These are phyloP conservation scores for Bombus soroeensis DNA, from an alignment of 1,140 invertebrate species.

Conservation along the genomic window DNA sequence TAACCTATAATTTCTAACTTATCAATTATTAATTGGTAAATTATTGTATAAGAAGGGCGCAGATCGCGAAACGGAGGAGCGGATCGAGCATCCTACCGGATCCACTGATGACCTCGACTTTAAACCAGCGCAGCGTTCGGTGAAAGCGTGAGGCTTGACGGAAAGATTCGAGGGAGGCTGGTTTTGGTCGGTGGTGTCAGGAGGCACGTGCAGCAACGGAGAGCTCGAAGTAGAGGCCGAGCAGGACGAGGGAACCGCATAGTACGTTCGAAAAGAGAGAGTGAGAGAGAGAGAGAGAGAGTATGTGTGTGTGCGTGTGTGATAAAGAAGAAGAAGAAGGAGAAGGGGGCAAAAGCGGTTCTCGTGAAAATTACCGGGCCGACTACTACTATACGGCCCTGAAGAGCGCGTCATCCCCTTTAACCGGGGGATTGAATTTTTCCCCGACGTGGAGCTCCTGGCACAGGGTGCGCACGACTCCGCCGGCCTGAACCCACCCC, in stretches of 20 bases:
- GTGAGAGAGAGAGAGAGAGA: not conserved
- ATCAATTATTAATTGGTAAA: not conserved
- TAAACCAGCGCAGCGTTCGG: not conserved
- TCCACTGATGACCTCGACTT: not conserved
- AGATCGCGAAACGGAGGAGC: not conserved
- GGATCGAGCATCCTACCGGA: not conserved
- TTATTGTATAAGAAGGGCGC: not conserved
- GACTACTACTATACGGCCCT: constrained; percentile 55
- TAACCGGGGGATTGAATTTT: constrained; percentile 82
- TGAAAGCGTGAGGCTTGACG: not conserved
- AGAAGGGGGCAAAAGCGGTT: constrained; percentile 32
- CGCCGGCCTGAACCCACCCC: constrained; percentile 52
- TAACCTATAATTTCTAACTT: not conserved
- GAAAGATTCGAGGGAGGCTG: constrained; percentile 1
- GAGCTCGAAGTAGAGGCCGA: not conserved
- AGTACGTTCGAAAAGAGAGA: not conserved
- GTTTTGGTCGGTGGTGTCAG: not conserved
- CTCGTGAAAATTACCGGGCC: constrained; percentile 63
- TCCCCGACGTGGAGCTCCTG: constrained; percentile 76
- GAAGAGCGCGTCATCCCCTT: constrained; percentile 78
- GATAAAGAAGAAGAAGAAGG: not conserved
- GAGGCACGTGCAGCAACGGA: constrained; percentile 24
- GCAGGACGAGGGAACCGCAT: not conserved
- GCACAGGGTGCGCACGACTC: constrained; percentile 75
- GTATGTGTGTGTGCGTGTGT: not conserved